Evolutionary conservation across 2,888 invertebrate genomes (phyloP).

Genomic region (Panzeria rudis): DNA sequence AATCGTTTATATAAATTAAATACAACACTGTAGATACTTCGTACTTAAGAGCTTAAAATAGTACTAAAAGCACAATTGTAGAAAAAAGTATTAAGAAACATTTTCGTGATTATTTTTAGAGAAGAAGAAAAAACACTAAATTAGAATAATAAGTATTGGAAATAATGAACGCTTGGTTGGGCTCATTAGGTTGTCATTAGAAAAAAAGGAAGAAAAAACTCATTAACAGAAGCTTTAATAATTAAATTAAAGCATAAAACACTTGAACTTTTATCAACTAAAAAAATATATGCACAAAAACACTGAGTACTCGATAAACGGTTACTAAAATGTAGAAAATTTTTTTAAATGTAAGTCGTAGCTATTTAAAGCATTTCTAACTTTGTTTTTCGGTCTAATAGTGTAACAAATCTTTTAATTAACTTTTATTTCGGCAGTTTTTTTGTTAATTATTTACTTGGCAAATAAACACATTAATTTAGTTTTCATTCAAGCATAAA

Average conservation of each 20-base stretch:
- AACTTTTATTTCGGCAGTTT: not conserved
- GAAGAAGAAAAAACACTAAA: not conserved
- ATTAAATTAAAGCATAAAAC: not conserved
- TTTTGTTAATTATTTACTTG: conserved; percentile 1
- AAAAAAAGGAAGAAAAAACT: not conserved
- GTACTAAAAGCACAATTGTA: conserved; percentile 17
- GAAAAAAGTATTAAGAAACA: conserved; percentile 9
- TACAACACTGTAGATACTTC: not conserved
- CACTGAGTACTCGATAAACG: conserved; percentile 11
- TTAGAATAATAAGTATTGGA: conserved; percentile 15
- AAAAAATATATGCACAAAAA: conserved; percentile 1
- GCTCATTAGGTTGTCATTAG: conserved; percentile 26
- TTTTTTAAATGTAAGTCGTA: not conserved
- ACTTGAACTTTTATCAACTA: not conserved
- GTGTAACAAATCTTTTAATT: not conserved
- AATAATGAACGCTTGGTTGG: conserved; percentile 11
- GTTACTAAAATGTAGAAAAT: not conserved
- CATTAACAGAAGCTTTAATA: not conserved
- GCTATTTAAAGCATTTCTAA: not conserved
- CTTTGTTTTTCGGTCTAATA: not conserved
- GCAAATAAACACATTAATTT: not conserved
- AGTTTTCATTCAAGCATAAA: conserved; percentile 54
- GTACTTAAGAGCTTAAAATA: not conserved
- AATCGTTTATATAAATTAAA: not conserved
- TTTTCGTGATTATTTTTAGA: conserved; percentile 4